These are phyloP conservation scores for Margarornis squamiger DNA, from an alignment of 2,797 vertebrate genomes.

Conservation along the genomic window DNA sequence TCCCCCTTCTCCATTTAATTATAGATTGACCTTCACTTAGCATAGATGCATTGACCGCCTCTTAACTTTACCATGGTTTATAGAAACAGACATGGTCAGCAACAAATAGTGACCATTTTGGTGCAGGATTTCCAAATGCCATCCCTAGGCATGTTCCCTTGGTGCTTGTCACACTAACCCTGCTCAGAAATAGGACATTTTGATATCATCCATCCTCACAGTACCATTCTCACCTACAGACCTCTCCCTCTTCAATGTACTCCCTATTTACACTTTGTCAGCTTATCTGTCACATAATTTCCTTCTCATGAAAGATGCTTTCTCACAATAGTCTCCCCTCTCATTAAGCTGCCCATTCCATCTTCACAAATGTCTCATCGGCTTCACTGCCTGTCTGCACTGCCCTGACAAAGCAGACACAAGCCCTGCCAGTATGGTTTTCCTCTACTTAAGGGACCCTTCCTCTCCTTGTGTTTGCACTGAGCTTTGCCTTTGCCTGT, in stretches of 20 bases:
- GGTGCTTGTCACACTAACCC: background rate
- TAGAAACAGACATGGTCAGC: background rate
- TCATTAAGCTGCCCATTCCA: background rate
- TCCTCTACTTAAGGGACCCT: background rate
- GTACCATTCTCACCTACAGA: rapidly evolving
- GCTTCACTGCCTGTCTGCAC: background rate
- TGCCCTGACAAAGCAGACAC: background rate
- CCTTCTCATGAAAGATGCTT: background rate
- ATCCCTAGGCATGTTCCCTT: background rate
- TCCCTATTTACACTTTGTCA: background rate
- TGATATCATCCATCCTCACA: background rate
- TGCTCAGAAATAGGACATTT: background rate
- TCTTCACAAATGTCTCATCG: background rate
- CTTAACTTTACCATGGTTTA: background rate
- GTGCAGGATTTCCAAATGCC: background rate
- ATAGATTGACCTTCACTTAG: background rate
- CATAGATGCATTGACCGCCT: background rate
- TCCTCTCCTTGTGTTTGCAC: background rate
- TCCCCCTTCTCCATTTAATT: background rate
- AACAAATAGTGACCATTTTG: background rate
- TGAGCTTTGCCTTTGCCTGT: background rate
- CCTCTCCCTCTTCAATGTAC: background rate
- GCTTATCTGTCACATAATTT: background rate
- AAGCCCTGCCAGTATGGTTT: background rate
- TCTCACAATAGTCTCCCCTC: background rate